A percentile compares a stretch with the other conserved stretches of the same genome.
These are phyloP conservation scores for Botia almorhae DNA, from an alignment of 2,797 vertebrate genomes.

Conservation along the genomic window DNA sequence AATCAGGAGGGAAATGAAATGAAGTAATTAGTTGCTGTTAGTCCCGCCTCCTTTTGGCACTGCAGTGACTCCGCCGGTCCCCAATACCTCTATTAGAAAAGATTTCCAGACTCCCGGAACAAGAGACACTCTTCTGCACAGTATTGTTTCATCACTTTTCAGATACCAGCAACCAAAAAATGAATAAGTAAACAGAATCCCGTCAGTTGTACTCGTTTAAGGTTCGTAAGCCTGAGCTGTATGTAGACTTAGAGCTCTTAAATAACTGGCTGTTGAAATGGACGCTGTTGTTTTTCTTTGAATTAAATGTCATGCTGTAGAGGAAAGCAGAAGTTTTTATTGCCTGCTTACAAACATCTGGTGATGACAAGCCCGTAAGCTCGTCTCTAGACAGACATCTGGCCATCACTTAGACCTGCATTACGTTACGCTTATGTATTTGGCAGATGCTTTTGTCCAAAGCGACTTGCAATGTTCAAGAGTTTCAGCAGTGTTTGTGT, in stretches of 20 bases:
- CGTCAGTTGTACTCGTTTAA: neutral
- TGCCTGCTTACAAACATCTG: neutral
- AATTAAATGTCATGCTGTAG: neutral
- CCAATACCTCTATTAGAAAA: slow-evolving; percentile 76
- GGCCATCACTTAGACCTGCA: slow-evolving; percentile 4
- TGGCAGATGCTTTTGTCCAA: slow-evolving; percentile 1
- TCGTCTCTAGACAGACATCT: slow-evolving; percentile 10
- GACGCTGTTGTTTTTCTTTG: neutral
- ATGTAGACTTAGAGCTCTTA: neutral
- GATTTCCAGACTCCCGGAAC: slow-evolving; percentile 72
- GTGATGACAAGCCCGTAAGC: slow-evolving; percentile 10
- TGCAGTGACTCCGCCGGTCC: slow-evolving; percentile 73
- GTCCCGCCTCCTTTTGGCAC: slow-evolving; percentile 75
- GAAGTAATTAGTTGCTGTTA: slow-evolving; percentile 81
- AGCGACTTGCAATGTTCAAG: neutral
- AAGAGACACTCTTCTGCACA: slow-evolving; percentile 61
- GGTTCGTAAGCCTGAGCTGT: neutral
- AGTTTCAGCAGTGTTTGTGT: neutral
- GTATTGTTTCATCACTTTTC: slow-evolving; percentile 16
- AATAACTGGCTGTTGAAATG: neutral
- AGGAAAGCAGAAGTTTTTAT: neutral
- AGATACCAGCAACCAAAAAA: neutral
- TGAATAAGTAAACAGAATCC: neutral
- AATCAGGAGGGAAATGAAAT: slow-evolving; percentile 81
- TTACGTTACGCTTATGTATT: neutral